Evolutionary conservation across 2,797 vertebrate species (phyloP).

Genomic region (Scomberomorus guttatus): DNA sequence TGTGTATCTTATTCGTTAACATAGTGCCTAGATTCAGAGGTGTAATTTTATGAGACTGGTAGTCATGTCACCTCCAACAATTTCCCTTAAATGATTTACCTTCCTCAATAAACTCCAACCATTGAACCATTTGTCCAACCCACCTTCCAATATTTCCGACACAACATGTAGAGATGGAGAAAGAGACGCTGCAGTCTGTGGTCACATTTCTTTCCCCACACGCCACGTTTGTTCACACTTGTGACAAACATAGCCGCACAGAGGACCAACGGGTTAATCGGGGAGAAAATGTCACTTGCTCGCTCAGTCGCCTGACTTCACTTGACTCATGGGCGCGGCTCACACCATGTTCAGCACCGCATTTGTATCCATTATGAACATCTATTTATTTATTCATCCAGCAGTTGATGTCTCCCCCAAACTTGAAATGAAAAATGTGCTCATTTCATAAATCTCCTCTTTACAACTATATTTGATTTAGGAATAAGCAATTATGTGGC

Average conservation of each 20-base stretch:
- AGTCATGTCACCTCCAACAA: not conserved
- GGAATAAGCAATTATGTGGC: not conserved
- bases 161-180: not conserved
- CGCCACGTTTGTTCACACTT: not conserved
- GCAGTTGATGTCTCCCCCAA: not conserved
- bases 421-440: not conserved
- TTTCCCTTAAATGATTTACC: not conserved
- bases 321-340: not conserved
- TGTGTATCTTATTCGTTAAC: not conserved
- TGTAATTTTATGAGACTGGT: not conserved
- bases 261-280: not conserved
- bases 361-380: not conserved
- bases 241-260: not conserved
- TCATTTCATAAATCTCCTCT: not conserved
- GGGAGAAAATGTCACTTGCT: conserved; percentile 7
- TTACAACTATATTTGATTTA: not conserved
- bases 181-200: not conserved
- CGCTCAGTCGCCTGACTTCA: not conserved
- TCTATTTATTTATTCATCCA: conserved; percentile 1
- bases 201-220: not conserved
- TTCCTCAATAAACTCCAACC: not conserved
- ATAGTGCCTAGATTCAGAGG: not conserved
- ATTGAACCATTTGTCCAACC: not conserved
- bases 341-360: not conserved
- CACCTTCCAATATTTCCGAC: not conserved